Percentiles rank a stretch among this genome's conserved stretches.
phyloP scores from a whole-genome alignment of 2,888 invertebrate species.

The Congeria kusceri region DNA sequence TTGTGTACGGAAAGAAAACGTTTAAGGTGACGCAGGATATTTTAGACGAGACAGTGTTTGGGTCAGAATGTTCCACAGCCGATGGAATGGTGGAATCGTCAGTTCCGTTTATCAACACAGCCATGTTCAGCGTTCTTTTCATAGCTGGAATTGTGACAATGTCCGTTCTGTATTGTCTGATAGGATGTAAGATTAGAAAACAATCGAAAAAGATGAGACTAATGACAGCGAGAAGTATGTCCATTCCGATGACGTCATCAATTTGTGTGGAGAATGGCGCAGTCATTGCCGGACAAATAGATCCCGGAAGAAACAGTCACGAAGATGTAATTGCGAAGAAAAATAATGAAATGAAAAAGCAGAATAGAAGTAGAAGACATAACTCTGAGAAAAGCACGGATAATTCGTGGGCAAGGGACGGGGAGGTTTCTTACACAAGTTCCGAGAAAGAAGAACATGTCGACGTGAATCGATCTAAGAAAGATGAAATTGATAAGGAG shows the following conservation, averaged over 20 bases:
- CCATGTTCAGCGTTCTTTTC: conserved; percentile 43
- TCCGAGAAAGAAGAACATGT: background rate
- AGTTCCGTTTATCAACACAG: conserved; percentile 59
- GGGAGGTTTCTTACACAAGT: conserved; percentile 1
- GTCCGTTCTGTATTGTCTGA: conserved; percentile 50
- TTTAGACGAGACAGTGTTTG: conserved; percentile 34
- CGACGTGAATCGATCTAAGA: too few species aligned
- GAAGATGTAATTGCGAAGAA: conserved; percentile 6
- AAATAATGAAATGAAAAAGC: conserved; percentile 2
- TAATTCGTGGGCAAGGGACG: conserved; percentile 12
- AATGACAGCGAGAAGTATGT: conserved; percentile 15
- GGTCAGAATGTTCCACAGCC: conserved; percentile 70
- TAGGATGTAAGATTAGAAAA: conserved; percentile 49
- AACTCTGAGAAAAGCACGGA: conserved; percentile 10
- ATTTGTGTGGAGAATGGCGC: conserved; percentile 3
- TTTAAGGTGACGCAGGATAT: conserved; percentile 22
- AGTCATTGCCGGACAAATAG: conserved; percentile 9
- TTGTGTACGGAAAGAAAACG: conserved; percentile 64
- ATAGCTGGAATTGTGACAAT: conserved; percentile 42
- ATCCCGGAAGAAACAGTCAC: background rate
- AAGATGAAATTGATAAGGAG: too few species aligned
- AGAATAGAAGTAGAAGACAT: background rate
- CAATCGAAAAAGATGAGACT: conserved; percentile 35
- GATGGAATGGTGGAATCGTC: conserved; percentile 56
- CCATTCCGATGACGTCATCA: conserved; percentile 48